These are phyloP conservation scores for Xiphias gladius DNA, from an alignment of 2,113 vertebrate genomes.

Conservation along the genomic window DNA sequence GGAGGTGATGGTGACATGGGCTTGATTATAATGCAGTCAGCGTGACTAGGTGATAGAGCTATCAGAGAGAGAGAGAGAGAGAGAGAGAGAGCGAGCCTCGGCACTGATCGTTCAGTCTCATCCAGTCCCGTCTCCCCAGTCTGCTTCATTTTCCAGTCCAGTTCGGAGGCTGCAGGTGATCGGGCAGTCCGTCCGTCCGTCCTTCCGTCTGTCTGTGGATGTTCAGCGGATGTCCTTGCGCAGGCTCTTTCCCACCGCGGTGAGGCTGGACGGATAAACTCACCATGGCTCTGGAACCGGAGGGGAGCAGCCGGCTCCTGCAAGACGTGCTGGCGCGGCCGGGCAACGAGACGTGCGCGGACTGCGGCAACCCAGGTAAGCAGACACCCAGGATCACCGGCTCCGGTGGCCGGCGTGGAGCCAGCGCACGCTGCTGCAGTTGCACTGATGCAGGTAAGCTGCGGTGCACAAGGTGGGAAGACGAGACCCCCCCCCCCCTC, in stretches of 20 bases:
- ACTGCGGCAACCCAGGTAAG: constrained; percentile 83
- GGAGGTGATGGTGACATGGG: constrained; percentile 34
- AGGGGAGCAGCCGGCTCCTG: constrained; percentile 72
- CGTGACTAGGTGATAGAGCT: constrained; percentile 48
- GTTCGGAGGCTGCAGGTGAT: constrained; percentile 60
- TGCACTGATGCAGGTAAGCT: constrained; percentile 1
- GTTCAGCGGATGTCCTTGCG: constrained; percentile 63
- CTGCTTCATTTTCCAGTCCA: constrained; percentile 1
- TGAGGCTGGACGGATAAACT: constrained; percentile 59
- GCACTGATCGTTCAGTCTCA: constrained; percentile 1
- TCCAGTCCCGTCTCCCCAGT: neutral
- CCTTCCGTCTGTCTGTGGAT: neutral
- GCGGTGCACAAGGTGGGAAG: neutral
- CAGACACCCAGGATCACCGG: neutral
- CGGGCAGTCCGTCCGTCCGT: neutral
- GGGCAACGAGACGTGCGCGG: constrained; percentile 77
- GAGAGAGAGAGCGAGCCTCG: constrained; percentile 29
- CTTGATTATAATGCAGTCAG: constrained; percentile 68
- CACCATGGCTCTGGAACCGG: constrained; percentile 78
- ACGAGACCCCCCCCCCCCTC: neutral
- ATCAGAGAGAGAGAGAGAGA: constrained; percentile 39
- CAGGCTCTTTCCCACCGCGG: constrained; percentile 40
- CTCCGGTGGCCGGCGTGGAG: neutral
- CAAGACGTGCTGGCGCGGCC: constrained; percentile 75
- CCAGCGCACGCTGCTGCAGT: neutral